Evolutionary conservation across 2,113 vertebrate genomes (phyloP).

Genomic region (Neodon shergylaensis): DNA sequence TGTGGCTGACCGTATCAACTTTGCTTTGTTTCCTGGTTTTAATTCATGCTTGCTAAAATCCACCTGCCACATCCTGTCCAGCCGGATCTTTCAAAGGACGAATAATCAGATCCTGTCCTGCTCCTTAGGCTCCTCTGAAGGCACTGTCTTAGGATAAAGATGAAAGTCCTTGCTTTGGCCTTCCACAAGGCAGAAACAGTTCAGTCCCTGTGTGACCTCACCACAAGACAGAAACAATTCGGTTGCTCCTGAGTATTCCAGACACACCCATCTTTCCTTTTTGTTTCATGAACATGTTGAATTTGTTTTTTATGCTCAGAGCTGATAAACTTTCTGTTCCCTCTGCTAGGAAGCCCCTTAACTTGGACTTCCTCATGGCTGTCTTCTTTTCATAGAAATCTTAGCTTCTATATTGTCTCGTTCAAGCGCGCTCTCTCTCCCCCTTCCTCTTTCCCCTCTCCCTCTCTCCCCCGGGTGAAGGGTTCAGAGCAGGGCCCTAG

Average conservation of each 20-base stretch:
- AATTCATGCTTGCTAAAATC: neutral
- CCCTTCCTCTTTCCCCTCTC: neutral
- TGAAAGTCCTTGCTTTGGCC: neutral
- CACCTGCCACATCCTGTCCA: neutral
- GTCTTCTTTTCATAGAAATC: neutral
- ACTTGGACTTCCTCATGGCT: neutral
- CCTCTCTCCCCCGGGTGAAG: neutral
- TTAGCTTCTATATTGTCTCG: neutral
- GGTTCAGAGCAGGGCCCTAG: neutral
- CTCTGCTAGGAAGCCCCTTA: neutral
- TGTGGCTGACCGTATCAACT: neutral
- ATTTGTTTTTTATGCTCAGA: neutral
- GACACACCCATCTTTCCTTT: neutral
- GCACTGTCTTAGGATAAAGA: neutral
- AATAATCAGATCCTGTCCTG: neutral
- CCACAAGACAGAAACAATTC: neutral
- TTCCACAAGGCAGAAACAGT: neutral
- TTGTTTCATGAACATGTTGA: neutral
- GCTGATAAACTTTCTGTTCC: neutral
- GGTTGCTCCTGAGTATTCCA: neutral
- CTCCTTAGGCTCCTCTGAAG: constrained; percentile 21
- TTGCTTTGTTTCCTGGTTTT: neutral
- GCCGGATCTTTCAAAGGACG: neutral
- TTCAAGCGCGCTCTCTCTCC: neutral
- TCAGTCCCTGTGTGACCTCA: neutral